Evolutionary conservation across 2,888 invertebrate genomes (phyloP), one percentile per base, ranked within the genome.

Genomic region (Agriopis leucophaearia): DNA sequence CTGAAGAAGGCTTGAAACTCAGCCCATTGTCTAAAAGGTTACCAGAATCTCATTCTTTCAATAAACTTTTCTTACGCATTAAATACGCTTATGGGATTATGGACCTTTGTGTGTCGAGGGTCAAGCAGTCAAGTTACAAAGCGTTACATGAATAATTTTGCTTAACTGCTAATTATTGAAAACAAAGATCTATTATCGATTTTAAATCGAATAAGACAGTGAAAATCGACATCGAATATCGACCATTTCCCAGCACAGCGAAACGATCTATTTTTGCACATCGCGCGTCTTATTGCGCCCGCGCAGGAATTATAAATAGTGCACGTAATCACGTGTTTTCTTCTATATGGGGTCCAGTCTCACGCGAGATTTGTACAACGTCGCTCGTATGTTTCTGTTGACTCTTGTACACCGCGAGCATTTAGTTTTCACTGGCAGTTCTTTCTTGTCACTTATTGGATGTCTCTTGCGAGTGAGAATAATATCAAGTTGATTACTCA

Each of bases 301-400:
- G 85, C 87, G 85, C 88, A 83, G 82, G 81, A 67, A 45, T 74
- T 89, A 90, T 84, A 86, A 88, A 90, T 91, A 91, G 87, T 80
- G 70, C 74, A 78, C 80, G 85, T 80, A 84, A 81, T 86, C 84
- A 85, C 82, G 81, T 84, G 87, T 79, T 73, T 76, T 74, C 77
- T 66, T 55, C 55, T 64, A 69, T 58, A 63, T 45, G 47, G 58
- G 55, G 58, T 38, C 68, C 74, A 73, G 74, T 74, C 66, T 70
- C 71, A 44, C 74, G 67, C 75, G 74, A 72, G 74, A 76, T 74
- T 64, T 75, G 45, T 48, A 64, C 18, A 67, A 56, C 62, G 68
- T 57, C 56, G 56, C 68, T 74, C 76, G 77, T 75, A 58, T 57
- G 1, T 63, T 56, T 42, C 42, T 13, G 13, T 27, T 15, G 12